phyloP scores from a whole-genome alignment of 2,113 vertebrate species.

The Xenus cinereus region DNA sequence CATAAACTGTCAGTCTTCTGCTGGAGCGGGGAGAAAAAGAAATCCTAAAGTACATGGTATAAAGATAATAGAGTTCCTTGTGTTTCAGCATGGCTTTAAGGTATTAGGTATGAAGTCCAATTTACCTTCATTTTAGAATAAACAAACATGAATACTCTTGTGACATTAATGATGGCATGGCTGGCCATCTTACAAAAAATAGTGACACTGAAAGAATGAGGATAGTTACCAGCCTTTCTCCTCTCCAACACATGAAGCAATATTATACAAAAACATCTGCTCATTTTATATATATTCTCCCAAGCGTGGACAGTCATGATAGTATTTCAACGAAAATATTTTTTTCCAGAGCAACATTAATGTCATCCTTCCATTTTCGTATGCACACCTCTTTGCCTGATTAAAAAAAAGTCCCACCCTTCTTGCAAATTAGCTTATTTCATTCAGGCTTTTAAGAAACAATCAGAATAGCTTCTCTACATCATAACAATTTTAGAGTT shows the following conservation, averaged over 20 bases:
- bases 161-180: background rate
- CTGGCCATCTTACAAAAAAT: background rate
- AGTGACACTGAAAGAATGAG: background rate
- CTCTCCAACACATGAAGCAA: background rate
- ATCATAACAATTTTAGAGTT: fast-evolving
- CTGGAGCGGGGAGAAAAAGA: background rate
- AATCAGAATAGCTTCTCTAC: background rate
- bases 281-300: background rate
- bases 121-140: background rate
- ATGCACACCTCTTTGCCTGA: fast-evolving
- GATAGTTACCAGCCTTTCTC: background rate
- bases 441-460: background rate
- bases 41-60: background rate
- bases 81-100: background rate
- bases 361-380: background rate
- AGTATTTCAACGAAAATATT: background rate
- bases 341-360: background rate
- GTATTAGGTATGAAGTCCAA: background rate
- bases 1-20: background rate
- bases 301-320: background rate
- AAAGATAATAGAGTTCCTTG: background rate
- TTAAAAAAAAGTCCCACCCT: background rate
- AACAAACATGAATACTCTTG: background rate
- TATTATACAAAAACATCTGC: background rate
- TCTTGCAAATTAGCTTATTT: background rate